Percentiles rank a stretch among this genome's conserved stretches.
Evolutionary conservation across 1,140 invertebrate species (phyloP).

Genomic region (Cydia amplana): DNA sequence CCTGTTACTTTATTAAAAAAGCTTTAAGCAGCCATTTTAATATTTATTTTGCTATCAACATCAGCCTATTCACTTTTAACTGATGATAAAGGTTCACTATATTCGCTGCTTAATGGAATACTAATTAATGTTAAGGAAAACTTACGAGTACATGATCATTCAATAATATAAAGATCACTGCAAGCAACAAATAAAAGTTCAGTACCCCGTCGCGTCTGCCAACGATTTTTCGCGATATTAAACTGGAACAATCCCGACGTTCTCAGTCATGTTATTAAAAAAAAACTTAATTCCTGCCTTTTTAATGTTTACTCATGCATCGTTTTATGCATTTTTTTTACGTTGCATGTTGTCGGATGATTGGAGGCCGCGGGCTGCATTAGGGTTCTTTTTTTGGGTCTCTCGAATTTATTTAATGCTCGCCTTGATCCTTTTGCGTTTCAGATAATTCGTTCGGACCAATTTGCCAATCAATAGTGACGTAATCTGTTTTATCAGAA

Average conservation of each 20-base stretch:
- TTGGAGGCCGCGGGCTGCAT: slow-evolving; percentile 23
- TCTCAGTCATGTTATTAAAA: slow-evolving; percentile 31
- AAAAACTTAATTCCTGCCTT: slow-evolving; percentile 26
- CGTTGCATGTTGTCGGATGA: slow-evolving; percentile 31
- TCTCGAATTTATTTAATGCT: slow-evolving; percentile 25
- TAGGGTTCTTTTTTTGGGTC: slow-evolving; percentile 14
- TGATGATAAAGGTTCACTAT: not conserved
- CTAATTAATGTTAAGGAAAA: slow-evolving; percentile 15
- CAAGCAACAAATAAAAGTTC: slow-evolving; percentile 8
- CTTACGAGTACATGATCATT: not conserved
- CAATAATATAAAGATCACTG: not conserved
- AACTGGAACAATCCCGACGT: slow-evolving; percentile 11
- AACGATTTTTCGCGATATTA: slow-evolving; percentile 9
- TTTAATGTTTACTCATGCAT: slow-evolving; percentile 32
- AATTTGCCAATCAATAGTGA: slow-evolving; percentile 25
- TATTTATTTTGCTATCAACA: slow-evolving; percentile 8
- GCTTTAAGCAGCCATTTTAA: not conserved
- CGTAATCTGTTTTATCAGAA: not conserved
- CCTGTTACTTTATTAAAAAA: not conserved
- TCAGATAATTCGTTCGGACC: not conserved
- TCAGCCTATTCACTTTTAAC: not conserved
- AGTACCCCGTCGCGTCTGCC: not conserved
- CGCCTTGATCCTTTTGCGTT: slow-evolving; percentile 17
- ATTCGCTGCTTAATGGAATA: slow-evolving; percentile 4
- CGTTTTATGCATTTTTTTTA: slow-evolving; percentile 25